Evolutionary conservation across 2,113 vertebrate species (phyloP).

Genomic region (Amblyornis subalaris): DNA sequence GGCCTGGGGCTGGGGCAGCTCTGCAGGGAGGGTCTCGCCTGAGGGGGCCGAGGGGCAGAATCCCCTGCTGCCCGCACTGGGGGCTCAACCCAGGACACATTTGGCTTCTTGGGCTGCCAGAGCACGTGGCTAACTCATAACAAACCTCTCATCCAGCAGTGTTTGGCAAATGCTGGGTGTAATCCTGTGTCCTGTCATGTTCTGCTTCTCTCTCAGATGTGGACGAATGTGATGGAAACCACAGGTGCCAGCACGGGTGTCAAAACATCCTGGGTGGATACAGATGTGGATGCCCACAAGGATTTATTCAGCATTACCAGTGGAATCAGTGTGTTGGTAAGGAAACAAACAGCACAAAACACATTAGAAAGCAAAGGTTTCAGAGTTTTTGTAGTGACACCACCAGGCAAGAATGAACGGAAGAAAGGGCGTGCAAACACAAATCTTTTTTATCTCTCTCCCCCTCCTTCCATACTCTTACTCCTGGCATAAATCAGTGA

Average conservation of each 20-base stretch:
- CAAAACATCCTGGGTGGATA: conserved; percentile 82
- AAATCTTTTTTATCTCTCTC: neutral
- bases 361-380: neutral
- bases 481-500: rapidly evolving
- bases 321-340: conserved; percentile 90
- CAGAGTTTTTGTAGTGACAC: neutral
- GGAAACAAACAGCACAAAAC: neutral
- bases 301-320: conserved; percentile 83
- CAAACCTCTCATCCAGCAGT: neutral
- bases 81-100: neutral
- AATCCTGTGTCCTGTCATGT: neutral
- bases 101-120: neutral
- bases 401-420: neutral
- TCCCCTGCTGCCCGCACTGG: neutral
- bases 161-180: neutral
- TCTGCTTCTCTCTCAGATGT: conserved; percentile 69
- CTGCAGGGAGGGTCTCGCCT: neutral
- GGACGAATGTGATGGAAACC: conserved; percentile 81
- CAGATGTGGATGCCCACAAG: conserved; percentile 82
- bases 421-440: neutral
- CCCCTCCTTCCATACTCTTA: neutral
- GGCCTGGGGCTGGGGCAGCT: neutral
- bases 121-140: rapidly evolving
- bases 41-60: neutral
- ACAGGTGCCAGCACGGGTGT: conserved; percentile 83